Evolutionary conservation across 2,888 invertebrate genomes (phyloP).

Genomic region (Eilema caniola): DNA sequence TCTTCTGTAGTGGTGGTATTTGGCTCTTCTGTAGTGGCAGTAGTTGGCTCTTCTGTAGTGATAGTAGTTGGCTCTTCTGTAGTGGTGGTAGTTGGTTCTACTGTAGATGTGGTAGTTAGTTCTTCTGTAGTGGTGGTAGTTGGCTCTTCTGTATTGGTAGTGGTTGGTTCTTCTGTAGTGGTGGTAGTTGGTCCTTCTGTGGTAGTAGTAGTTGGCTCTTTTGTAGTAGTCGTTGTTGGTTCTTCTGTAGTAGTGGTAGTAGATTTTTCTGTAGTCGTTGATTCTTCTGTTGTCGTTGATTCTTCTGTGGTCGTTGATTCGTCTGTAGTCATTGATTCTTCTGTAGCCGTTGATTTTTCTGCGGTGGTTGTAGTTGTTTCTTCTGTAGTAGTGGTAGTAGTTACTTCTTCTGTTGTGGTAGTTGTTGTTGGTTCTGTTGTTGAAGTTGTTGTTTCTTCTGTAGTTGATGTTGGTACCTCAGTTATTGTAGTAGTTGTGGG

Average conservation of each 20-base stretch:
- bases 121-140: not conserved
- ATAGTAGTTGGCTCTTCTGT: not conserved
- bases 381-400: not conserved
- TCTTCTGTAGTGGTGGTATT: not conserved
- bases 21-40: not conserved
- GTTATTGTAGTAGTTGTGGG: not conserved
- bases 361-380: not conserved
- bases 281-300: not conserved
- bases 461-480: not conserved
- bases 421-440: not conserved
- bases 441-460: not conserved
- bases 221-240: not conserved
- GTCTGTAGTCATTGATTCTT: not conserved
- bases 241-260: not conserved
- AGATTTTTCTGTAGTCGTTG: too few relatives aligned
- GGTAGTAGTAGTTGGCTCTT: not conserved
- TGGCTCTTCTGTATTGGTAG: not conserved
- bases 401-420: not conserved
- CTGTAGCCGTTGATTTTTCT: not conserved
- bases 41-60: not conserved
- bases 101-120: conserved; percentile 1
- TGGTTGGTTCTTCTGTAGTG: not conserved
- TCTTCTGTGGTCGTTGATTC: not conserved
- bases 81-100: not conserved
- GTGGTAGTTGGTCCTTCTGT: not conserved